Conservation (phyloP, 2,113 vertebrate species). For the Colossoma macropomum region DNA sequence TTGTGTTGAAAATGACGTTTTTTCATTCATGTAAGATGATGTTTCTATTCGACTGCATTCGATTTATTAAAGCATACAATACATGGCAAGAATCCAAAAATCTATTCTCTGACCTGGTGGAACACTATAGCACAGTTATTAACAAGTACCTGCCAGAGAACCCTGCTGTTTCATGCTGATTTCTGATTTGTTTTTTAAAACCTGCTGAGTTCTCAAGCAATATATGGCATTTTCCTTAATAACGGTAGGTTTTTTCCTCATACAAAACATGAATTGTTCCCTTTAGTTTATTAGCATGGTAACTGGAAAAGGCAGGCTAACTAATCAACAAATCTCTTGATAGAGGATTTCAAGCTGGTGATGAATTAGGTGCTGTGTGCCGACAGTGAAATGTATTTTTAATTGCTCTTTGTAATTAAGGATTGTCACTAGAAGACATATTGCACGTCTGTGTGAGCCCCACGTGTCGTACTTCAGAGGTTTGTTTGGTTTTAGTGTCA, state of each 20-base stretch:
- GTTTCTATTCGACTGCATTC: slow-evolving; percentile 23
- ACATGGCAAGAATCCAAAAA: slow-evolving; percentile 38
- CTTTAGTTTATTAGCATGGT: slow-evolving; percentile 70
- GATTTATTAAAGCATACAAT: slow-evolving; percentile 13
- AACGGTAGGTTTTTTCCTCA: slow-evolving; percentile 46
- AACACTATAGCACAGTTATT: slow-evolving; percentile 25
- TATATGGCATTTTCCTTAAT: slow-evolving; percentile 16
- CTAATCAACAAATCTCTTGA: slow-evolving; percentile 74
- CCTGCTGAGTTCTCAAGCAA: slow-evolving; percentile 4
- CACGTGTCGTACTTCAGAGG: slow-evolving; percentile 24
- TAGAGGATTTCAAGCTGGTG: slow-evolving; percentile 64
- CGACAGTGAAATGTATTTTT: slow-evolving; percentile 62
- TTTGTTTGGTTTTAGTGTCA: slow-evolving; percentile 40
- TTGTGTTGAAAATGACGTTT: background rate
- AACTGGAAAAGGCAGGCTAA: slow-evolving; percentile 69
- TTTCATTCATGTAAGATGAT: slow-evolving; percentile 22
- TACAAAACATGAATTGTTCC: slow-evolving; percentile 59
- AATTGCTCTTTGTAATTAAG: slow-evolving; percentile 70
- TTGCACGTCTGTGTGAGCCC: slow-evolving; percentile 42
- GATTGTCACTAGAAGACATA: slow-evolving; percentile 55
- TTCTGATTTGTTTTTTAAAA: slow-evolving; percentile 35
- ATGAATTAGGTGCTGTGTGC: slow-evolving; percentile 66
- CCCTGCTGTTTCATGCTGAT: slow-evolving; percentile 15
- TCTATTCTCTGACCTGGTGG: slow-evolving; percentile 31
- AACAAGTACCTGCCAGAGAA: slow-evolving; percentile 27